These are phyloP conservation scores for Eupeodes corollae DNA, from an alignment of 1,140 invertebrate species.

Conservation along the genomic window DNA sequence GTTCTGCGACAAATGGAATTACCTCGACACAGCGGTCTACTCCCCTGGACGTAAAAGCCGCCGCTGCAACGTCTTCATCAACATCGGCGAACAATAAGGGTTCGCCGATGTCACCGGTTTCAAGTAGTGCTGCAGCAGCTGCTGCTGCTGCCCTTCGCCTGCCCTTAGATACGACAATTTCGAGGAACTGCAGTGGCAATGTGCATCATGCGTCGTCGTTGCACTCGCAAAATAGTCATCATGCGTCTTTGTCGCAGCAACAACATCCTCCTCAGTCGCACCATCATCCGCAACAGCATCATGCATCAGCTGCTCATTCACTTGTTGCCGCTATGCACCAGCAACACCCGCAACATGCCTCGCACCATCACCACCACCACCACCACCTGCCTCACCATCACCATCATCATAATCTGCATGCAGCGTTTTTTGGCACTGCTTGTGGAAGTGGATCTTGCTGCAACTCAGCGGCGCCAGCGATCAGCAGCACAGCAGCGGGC, in stretches of 20 bases:
- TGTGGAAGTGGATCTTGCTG: not conserved
- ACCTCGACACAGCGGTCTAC: too few species aligned
- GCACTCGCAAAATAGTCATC: not conserved
- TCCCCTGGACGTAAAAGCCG: too few species aligned
- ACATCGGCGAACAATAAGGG: not conserved
- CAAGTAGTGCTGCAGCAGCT: not conserved
- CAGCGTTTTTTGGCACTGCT: not conserved
- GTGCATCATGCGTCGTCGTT: not conserved
- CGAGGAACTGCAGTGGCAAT: not conserved
- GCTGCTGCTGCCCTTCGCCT: too few species aligned
- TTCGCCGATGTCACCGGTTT: conserved; percentile 2
- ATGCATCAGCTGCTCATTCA: not conserved
- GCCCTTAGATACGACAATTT: conserved; percentile 3
- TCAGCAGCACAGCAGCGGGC: not conserved
- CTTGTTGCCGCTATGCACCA: not conserved
- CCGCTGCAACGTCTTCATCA: not conserved
- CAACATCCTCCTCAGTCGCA: not conserved
- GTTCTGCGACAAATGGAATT: too few species aligned
- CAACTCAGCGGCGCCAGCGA: not conserved
- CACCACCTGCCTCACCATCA: not conserved
- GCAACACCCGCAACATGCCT: not conserved
- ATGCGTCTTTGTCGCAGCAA: not conserved
- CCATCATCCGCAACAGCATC: not conserved
- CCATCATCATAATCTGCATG: not conserved
- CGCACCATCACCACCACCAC: too few species aligned